These are phyloP conservation scores for Chloromyia formosa DNA, from an alignment of 2,888 invertebrate genomes.

Conservation along the genomic window DNA sequence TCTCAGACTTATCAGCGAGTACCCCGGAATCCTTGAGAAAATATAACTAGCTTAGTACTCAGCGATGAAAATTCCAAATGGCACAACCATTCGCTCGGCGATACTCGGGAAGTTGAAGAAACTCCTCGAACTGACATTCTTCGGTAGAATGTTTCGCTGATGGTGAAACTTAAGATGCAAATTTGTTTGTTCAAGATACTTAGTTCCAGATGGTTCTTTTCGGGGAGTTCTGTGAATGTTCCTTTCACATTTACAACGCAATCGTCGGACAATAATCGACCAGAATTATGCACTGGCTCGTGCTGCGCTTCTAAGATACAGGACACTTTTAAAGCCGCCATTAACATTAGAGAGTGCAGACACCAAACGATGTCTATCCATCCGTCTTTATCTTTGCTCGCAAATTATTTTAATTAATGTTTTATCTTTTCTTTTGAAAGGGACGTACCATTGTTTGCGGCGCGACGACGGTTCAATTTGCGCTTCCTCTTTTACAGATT, in stretches of 20 bases:
- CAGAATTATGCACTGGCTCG: background rate
- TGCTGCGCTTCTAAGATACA: background rate
- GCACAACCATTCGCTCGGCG: background rate
- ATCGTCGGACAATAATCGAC: background rate
- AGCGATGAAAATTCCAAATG: background rate
- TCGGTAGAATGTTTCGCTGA: too few species aligned
- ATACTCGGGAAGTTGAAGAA: background rate
- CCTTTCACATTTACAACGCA: background rate
- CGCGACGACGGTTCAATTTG: background rate
- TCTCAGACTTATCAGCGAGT: background rate
- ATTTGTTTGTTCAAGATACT: background rate
- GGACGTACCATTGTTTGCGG: background rate
- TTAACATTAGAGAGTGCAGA: too few species aligned
- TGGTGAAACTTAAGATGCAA: background rate
- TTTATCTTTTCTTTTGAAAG: too few species aligned
- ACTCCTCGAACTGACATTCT: too few species aligned
- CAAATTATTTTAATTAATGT: too few species aligned
- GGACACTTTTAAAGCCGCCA: too few species aligned
- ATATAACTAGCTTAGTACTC: background rate
- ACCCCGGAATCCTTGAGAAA: background rate
- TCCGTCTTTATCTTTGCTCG: too few species aligned
- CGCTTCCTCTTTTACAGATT: background rate
- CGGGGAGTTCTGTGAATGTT: background rate
- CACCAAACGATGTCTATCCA: too few species aligned
- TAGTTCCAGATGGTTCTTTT: slow-evolving; percentile 1